Evolutionary conservation across 2,888 invertebrate species (phyloP), one percentile per base, ranked within the genome.

Genomic region (Prionchulus punctatus): DNA sequence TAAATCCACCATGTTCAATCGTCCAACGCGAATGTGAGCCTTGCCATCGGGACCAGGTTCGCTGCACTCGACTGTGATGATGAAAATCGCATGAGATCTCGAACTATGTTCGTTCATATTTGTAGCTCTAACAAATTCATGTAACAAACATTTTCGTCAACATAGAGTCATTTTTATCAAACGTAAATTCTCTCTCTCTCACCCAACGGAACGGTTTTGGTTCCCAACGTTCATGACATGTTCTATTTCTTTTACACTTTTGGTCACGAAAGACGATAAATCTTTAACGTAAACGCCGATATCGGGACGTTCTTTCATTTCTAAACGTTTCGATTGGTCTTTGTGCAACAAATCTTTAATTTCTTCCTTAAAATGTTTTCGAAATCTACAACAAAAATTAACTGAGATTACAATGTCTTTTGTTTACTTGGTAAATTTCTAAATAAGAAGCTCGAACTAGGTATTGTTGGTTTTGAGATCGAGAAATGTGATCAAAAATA

Each of bases 41-140:
- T 78, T 74, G 3, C 77, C 77, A 63, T 79, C 77, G 1, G 77
- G 79, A 54, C 81, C 82, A 43, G 80, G 60, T 71, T 76, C 82
- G 61, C 84, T 83, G 79, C 92, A 91, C 77, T 98, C 98, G 49
- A 98, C 84, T 54, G 91, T 91, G 65, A 99, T 88, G 72, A 92
- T 85, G 74, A 99, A 96, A 63, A 98, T 94, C 55, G 98, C 96
- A 77, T 99, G 98, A 50, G 91, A 91, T 60, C 77, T 66, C 43
- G 92, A 92, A 66, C 91, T 92, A 75, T 94, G 92, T 73, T 91
- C 90, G 76, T 99, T 98, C 92, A 94, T 94, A 72, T 92, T 87
- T 54, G 92, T 94, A 60, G 87, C 83, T 28, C 86, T 77, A 67
- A 27, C 67, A 63, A 30, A 52, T 48, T 47, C 21, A 18, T 47